A percentile compares a stretch with the other conserved stretches of the same genome.
These are phyloP conservation scores for Elegia similella DNA, from an alignment of 2,888 invertebrate species.

Conservation along the genomic window DNA sequence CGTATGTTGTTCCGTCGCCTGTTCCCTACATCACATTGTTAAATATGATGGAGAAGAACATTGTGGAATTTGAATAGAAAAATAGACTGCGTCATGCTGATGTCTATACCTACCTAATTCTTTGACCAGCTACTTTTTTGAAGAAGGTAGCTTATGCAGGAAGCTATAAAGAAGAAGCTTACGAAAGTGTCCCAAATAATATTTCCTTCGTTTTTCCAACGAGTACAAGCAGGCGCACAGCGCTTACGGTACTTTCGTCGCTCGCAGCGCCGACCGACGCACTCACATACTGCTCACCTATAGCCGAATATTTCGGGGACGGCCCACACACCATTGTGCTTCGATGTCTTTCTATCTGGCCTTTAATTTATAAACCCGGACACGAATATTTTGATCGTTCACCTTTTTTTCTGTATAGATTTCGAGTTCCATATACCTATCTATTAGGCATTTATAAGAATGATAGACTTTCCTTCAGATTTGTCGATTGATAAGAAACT, in stretches of 20 bases:
- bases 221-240: constrained; percentile 28
- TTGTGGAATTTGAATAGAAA: background rate
- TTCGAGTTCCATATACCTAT: constrained; percentile 10
- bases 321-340: constrained; percentile 35
- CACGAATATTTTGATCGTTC: constrained; percentile 22
- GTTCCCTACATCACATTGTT: constrained; percentile 5
- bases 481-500: background rate
- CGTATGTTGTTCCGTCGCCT: constrained; percentile 34
- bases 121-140: background rate
- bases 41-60: constrained; percentile 5
- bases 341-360: constrained; percentile 16
- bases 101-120: background rate
- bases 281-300: constrained; percentile 32
- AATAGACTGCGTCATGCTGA: background rate
- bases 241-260: constrained; percentile 67
- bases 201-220: constrained; percentile 32
- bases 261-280: constrained; percentile 31
- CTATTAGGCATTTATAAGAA: background rate
- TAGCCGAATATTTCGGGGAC: constrained; percentile 34
- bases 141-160: background rate
- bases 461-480: background rate
- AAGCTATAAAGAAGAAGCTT: background rate
- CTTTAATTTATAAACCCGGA: constrained; percentile 29
- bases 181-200: constrained; percentile 18
- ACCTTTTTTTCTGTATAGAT: constrained; percentile 4